These are phyloP conservation scores for Napeogenes sylphis DNA, from an alignment of 2,888 invertebrate species.

Conservation along the genomic window DNA sequence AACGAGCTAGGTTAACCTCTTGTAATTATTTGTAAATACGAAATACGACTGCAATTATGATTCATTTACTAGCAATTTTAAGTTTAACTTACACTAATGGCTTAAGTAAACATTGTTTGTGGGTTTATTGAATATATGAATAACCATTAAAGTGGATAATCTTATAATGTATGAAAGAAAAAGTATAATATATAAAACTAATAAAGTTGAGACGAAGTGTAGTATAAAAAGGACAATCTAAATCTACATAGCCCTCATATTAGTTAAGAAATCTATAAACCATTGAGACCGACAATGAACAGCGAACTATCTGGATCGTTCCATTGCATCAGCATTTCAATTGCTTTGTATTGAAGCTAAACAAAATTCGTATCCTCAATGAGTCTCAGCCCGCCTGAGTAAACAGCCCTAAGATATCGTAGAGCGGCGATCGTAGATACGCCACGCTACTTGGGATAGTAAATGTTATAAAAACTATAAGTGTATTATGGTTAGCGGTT, in stretches of 20 bases:
- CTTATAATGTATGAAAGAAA: too few relatives aligned
- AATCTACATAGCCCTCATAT: neutral
- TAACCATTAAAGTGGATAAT: neutral
- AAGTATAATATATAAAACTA: too few relatives aligned
- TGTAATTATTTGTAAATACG: constrained; percentile 7
- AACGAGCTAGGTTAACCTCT: constrained; percentile 5
- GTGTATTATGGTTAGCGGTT: neutral
- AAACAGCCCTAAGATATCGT: constrained; percentile 49
- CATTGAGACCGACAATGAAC: neutral
- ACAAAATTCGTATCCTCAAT: constrained; percentile 49
- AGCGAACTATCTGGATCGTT: constrained; percentile 1
- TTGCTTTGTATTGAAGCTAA: constrained; percentile 36
- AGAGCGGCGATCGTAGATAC: constrained; percentile 20
- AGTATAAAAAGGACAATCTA: too few relatives aligned
- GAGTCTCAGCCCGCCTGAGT: constrained; percentile 48
- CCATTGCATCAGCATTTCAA: constrained; percentile 15
- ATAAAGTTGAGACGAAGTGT: too few relatives aligned
- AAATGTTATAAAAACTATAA: neutral
- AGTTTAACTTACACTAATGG: neutral
- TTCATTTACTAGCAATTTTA: constrained; percentile 2
- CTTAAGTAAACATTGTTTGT: neutral
- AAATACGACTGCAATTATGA: constrained; percentile 3
- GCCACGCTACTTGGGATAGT: constrained; percentile 15
- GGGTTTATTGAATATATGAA: neutral
- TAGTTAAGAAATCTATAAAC: neutral